Evolutionary conservation across 2,113 vertebrate genomes (phyloP).

Genomic region (Anas platyrhynchos): DNA sequence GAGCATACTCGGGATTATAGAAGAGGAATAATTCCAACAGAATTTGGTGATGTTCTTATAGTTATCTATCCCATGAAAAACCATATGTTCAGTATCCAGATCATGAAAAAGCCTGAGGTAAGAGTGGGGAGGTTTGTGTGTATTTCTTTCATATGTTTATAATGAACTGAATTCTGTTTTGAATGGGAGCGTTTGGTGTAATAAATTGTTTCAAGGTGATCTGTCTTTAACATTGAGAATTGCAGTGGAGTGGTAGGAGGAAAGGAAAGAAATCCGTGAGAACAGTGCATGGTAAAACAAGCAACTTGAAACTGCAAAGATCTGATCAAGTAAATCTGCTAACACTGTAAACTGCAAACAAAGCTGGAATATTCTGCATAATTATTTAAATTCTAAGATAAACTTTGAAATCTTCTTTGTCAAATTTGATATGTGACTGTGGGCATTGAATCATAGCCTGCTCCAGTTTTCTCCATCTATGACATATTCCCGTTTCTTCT

Average conservation of each 20-base stretch:
- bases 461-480: neutral
- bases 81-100: slow-evolving; percentile 98
- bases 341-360: neutral
- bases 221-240: neutral
- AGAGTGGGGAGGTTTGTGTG: neutral
- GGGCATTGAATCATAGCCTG: neutral
- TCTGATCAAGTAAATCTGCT: neutral
- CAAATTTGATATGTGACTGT: neutral
- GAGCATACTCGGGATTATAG: slow-evolving; percentile 98
- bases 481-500: neutral
- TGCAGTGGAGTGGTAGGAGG: neutral
- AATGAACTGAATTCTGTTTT: neutral
- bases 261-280: neutral
- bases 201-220: neutral
- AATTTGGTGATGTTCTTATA: slow-evolving; percentile 98
- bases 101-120: slow-evolving; percentile 98
- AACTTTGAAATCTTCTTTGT: neutral
- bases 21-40: slow-evolving; percentile 97
- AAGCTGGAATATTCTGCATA: neutral
- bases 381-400: neutral
- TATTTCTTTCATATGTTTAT: slow-evolving; percentile 16
- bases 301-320: neutral
- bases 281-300: neutral
- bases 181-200: neutral
- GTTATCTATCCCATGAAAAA: slow-evolving; percentile 99